Evolutionary conservation across 2,113 vertebrate species (phyloP).

Genomic region (Sorex fumeus): DNA sequence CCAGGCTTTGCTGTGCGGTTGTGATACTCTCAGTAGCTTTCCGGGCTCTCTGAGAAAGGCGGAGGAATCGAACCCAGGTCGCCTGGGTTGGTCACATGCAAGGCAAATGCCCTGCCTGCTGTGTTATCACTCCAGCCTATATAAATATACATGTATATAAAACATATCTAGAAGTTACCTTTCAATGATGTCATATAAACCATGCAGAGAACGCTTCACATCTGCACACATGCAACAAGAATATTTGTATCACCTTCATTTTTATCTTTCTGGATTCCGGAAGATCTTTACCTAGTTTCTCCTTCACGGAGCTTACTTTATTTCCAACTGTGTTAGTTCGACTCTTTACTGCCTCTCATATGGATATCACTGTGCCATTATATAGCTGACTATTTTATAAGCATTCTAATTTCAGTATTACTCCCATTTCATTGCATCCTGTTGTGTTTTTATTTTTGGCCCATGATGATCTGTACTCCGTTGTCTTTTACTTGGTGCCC

Average conservation of each 20-base stretch:
- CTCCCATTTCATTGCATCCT: background rate
- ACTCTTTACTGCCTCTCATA: background rate
- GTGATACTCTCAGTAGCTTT: too few relatives aligned
- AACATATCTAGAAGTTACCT: background rate
- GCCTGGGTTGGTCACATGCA: too few relatives aligned
- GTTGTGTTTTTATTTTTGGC: background rate
- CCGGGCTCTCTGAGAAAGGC: too few relatives aligned
- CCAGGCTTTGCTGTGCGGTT: too few relatives aligned
- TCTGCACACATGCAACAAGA: background rate
- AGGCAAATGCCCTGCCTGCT: too few relatives aligned
- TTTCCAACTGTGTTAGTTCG: conserved; percentile 1
- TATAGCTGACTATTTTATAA: background rate
- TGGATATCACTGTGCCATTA: background rate
- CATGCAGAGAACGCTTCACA: background rate
- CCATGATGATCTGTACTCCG: background rate
- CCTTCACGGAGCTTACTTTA: background rate
- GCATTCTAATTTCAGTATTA: background rate
- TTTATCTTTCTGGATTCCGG: background rate
- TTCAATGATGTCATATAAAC: background rate
- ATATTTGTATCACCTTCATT: background rate
- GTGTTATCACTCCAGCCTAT: too few relatives aligned
- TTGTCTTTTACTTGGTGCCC: background rate
- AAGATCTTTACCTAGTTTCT: background rate
- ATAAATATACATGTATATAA: too few relatives aligned
- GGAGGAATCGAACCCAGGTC: too few relatives aligned